phyloP scores from a whole-genome alignment of 2,113 vertebrate species.

The Halichoeres trimaculatus region DNA sequence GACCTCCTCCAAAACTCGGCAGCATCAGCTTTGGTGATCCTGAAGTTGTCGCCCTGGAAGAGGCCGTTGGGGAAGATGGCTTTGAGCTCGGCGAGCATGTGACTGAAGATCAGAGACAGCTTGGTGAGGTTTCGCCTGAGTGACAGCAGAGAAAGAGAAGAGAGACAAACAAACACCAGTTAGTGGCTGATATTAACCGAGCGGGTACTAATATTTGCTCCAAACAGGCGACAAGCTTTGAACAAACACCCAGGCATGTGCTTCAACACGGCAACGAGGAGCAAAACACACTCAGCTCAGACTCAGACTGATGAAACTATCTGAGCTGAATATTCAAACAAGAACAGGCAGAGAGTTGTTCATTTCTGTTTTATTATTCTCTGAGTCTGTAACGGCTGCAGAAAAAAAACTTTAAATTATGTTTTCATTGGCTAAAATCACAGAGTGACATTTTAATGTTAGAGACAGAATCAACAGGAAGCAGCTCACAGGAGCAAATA shows the following conservation, averaged over 20 bases:
- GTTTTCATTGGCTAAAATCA: too few species aligned
- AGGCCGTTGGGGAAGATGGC: conserved; percentile 97
- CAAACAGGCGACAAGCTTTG: background rate
- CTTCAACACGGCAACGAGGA: background rate
- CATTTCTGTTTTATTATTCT: too few species aligned
- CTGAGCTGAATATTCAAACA: too few species aligned
- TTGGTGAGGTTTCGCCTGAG: conserved; percentile 95
- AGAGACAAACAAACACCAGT: background rate
- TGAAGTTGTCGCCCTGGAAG: conserved; percentile 97
- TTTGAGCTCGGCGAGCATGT: conserved; percentile 98
- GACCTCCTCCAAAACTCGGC: conserved; percentile 98
- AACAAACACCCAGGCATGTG: background rate
- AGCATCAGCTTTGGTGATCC: conserved; percentile 98
- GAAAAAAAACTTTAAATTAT: too few species aligned
- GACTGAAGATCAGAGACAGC: conserved; percentile 97
- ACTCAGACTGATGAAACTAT: too few species aligned
- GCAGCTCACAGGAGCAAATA: too few species aligned
- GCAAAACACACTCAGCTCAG: background rate
- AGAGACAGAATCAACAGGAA: too few species aligned
- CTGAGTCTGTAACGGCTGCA: too few species aligned
- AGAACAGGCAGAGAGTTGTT: too few species aligned
- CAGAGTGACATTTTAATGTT: too few species aligned
- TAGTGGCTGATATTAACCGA: background rate
- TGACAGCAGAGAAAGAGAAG: conserved; percentile 2
- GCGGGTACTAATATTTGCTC: background rate